These are phyloP conservation scores for Seira ritae DNA, from an alignment of 2,888 invertebrate genomes.

Conservation along the genomic window DNA sequence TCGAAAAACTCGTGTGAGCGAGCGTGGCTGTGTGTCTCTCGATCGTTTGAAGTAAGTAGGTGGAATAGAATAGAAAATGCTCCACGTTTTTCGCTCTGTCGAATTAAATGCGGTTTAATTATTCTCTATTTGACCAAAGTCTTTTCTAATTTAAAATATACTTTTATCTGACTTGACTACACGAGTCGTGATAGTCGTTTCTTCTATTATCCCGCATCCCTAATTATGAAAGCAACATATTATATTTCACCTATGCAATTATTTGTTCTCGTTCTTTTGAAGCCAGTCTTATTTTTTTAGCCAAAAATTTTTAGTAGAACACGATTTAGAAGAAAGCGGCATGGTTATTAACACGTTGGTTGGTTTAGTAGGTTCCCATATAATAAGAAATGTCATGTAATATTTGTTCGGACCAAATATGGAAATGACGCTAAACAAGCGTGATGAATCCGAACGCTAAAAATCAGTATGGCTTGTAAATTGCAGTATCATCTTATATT, in stretches of 20 bases:
- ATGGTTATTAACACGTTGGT: conserved; percentile 6
- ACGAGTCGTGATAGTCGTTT: not conserved
- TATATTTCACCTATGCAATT: not conserved
- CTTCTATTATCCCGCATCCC: too few relatives aligned
- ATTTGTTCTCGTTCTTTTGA: not conserved
- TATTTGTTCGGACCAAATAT: not conserved
- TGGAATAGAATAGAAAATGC: not conserved
- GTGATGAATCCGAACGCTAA: conserved; percentile 1
- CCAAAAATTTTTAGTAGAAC: not conserved
- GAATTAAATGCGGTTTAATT: conserved; percentile 5
- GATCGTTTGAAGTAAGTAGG: not conserved
- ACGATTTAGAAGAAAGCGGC: conserved; percentile 1
- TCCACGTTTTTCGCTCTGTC: not conserved
- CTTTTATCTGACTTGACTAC: not conserved
- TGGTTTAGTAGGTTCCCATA: not conserved
- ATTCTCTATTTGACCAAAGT: not conserved
- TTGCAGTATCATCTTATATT: conserved; percentile 2
- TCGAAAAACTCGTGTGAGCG: not conserved
- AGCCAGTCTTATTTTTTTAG: not conserved
- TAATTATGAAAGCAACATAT: too few relatives aligned
- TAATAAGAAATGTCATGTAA: not conserved
- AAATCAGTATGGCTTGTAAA: conserved; percentile 13
- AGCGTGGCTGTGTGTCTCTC: conserved; percentile 3
- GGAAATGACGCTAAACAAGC: conserved; percentile 3
- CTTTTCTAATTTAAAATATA: too few relatives aligned